Evolutionary conservation across 2,888 invertebrate species (phyloP).

Genomic region (Pocota personata): DNA sequence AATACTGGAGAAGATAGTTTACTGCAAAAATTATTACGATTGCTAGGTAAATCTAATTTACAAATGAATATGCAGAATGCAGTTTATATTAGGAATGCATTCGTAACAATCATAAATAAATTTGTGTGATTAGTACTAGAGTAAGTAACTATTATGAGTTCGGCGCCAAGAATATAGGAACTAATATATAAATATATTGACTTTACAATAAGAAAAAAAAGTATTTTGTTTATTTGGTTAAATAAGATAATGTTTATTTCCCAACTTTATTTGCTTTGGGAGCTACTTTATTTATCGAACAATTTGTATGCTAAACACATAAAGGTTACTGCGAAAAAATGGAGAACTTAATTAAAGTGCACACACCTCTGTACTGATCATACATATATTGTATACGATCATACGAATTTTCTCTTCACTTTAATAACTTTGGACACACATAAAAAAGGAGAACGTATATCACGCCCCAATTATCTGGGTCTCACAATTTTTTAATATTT

Average conservation of each 20-base stretch:
- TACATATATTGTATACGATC: slow-evolving; percentile 2
- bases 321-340: neutral
- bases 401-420: slow-evolving; percentile 3
- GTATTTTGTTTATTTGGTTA: neutral
- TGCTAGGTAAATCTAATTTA: neutral
- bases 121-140: neutral
- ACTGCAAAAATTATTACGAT: neutral
- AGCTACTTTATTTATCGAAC: neutral
- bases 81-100: no score
- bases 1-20: neutral
- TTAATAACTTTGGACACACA: slow-evolving; percentile 9
- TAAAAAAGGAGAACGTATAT: slow-evolving; percentile 11
- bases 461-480: slow-evolving; percentile 29
- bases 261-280: neutral
- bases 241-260: neutral
- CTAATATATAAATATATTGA: neutral
- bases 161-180: neutral
- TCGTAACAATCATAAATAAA: neutral
- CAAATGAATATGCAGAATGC: neutral
- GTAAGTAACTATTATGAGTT: neutral
- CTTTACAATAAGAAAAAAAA: no score
- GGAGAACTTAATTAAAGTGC: neutral
- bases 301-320: neutral
- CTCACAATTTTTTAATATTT: slow-evolving; percentile 33
- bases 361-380: neutral